Conservation (phyloP, 2,113 vertebrate genomes). For the Boleophthalmus pectinirostris region DNA sequence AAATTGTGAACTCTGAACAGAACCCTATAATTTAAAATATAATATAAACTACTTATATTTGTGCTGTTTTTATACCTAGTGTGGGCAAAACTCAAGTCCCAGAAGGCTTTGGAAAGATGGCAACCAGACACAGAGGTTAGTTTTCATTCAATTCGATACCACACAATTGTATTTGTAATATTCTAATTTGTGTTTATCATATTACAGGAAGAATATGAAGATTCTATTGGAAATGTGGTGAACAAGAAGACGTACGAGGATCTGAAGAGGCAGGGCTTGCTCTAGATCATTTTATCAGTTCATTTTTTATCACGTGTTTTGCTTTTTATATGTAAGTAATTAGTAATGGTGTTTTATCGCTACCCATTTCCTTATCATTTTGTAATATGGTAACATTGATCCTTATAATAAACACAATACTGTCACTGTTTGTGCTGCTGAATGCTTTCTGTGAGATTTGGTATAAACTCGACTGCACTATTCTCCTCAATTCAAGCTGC, state of each 20-base stretch:
- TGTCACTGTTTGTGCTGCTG: conserved; percentile 10
- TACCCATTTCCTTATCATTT: conserved; percentile 24
- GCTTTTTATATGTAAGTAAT: conserved; percentile 47
- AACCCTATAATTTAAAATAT: no score
- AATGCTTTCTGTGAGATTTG: neutral
- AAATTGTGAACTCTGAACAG: no score
- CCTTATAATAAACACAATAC: conserved; percentile 65
- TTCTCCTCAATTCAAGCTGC: neutral
- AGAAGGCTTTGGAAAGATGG: conserved; percentile 96
- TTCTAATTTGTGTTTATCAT: neutral
- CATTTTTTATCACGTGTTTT: neutral
- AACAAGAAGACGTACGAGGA: conserved; percentile 99
- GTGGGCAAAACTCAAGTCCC: conserved; percentile 97
- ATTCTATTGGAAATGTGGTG: conserved; percentile 97
- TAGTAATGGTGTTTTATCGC: conserved; percentile 50
- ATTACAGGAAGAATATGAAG: conserved; percentile 93
- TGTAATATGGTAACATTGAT: conserved; percentile 44
- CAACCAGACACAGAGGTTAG: conserved; percentile 97
- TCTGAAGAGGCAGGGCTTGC: conserved; percentile 93
- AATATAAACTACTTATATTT: neutral
- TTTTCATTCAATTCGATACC: neutral
- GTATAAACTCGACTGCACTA: no score
- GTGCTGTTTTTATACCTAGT: conserved; percentile 70
- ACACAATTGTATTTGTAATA: no score
- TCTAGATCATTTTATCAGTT: conserved; percentile 72